Conservation (phyloP, 2,113 vertebrate species). For the Promerops cafer region DNA sequence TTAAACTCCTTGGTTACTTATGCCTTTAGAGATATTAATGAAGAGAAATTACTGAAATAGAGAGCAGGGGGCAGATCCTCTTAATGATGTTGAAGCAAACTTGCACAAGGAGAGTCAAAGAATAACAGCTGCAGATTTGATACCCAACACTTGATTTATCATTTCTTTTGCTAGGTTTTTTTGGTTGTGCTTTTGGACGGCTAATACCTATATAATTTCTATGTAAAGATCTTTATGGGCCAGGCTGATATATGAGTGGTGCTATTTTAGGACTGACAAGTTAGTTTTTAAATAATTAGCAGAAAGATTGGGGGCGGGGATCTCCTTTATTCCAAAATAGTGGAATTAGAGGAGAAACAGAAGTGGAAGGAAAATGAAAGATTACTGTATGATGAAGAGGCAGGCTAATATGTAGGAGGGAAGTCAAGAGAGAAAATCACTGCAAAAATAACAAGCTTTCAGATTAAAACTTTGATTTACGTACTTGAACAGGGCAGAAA, state of each 20-base stretch:
- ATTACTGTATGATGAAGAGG: background rate
- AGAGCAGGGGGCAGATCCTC: background rate
- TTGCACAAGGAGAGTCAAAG: background rate
- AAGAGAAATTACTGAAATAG: background rate
- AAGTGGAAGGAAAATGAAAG: conserved; percentile 3
- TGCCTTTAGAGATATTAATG: background rate
- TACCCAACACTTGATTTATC: background rate
- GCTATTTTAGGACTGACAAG: background rate
- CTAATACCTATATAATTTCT: background rate
- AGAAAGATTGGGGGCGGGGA: rapidly evolving
- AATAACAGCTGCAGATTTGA: background rate
- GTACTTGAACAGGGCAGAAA: background rate
- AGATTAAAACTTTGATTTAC: background rate
- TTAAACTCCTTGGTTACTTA: background rate
- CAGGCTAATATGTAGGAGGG: background rate
- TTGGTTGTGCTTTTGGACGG: background rate
- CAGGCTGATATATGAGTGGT: background rate
- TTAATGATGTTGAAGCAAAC: background rate
- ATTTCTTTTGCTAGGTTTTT: background rate
- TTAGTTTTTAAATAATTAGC: background rate
- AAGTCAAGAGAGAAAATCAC: background rate
- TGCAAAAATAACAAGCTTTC: background rate
- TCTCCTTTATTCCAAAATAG: background rate
- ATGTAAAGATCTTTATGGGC: background rate
- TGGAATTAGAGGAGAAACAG: background rate